Conservation (phyloP, 1,140 invertebrate species). For the Drosophila mauritiana region DNA sequence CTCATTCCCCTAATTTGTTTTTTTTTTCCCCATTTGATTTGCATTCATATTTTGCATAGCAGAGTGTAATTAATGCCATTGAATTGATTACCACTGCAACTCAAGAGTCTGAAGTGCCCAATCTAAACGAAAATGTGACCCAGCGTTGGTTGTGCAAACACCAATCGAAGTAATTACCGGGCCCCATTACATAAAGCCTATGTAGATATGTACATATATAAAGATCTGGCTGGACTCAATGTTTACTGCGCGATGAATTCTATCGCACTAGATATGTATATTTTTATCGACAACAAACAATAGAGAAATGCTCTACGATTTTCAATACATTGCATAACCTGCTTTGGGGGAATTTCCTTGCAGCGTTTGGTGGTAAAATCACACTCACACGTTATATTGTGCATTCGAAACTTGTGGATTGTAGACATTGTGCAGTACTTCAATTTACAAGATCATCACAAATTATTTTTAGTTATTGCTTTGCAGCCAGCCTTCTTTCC, state of each 20-base stretch:
- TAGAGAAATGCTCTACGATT: not conserved
- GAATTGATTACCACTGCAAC: conserved; percentile 19
- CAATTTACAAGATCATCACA: conserved; percentile 49
- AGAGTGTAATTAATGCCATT: conserved; percentile 21
- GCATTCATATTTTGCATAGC: not conserved
- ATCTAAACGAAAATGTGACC: not conserved
- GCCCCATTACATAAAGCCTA: not conserved
- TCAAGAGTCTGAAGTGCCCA: not conserved
- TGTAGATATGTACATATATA: not conserved
- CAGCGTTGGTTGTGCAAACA: too few relatives aligned
- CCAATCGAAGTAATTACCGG: not conserved
- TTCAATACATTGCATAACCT: conserved; percentile 44
- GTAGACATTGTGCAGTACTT: conserved; percentile 33
- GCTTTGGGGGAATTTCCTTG: conserved; percentile 50
- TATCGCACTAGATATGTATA: not conserved
- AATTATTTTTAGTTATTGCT: conserved; percentile 50
- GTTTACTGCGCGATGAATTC: not conserved
- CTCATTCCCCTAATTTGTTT: conserved; percentile 8
- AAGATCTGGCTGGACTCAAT: not conserved
- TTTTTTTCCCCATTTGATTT: not conserved
- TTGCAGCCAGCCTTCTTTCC: conserved; percentile 38
- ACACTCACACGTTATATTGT: conserved; percentile 6
- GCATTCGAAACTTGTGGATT: conserved; percentile 4
- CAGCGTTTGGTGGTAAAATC: conserved; percentile 13
- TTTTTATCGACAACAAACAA: conserved; percentile 8